phyloP scores from a whole-genome alignment of 1,140 invertebrate genomes.

The Rhizoglyphus robini region DNA sequence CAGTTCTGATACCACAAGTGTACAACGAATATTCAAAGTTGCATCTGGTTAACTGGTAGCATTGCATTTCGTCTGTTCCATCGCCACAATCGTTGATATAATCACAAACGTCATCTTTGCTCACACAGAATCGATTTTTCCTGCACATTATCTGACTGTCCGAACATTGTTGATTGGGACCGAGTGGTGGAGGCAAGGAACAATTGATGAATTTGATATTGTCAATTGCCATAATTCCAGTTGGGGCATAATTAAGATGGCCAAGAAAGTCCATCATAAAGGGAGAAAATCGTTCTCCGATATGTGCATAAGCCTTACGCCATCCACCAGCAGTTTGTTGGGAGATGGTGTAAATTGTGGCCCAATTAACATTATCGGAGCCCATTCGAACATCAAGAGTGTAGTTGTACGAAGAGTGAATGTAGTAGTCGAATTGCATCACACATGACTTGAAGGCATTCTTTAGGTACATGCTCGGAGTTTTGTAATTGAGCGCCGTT shows the following conservation, averaged over 20 bases:
- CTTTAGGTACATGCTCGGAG: conserved; percentile 13
- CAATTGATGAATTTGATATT: conserved; percentile 31
- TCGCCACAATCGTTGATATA: conserved; percentile 61
- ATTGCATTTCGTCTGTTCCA: background rate
- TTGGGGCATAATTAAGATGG: background rate
- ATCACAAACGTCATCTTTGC: conserved; percentile 45
- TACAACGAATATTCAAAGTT: background rate
- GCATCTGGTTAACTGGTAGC: background rate
- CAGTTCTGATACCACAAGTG: background rate
- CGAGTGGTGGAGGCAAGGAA: conserved; percentile 22
- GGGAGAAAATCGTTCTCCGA: conserved; percentile 18
- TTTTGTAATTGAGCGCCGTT: background rate
- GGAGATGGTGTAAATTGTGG: background rate
- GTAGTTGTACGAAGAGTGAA: background rate
- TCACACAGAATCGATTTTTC: conserved; percentile 22
- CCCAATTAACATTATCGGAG: conserved; percentile 7
- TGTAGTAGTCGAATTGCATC: conserved; percentile 22
- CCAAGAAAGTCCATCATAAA: conserved; percentile 19
- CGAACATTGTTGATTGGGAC: conserved; percentile 16
- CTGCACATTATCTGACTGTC: conserved; percentile 19
- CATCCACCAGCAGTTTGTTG: conserved; percentile 16
- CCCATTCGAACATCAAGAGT: conserved; percentile 6
- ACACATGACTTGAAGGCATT: conserved; percentile 19
- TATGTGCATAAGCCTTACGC: conserved; percentile 19
- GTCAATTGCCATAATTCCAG: conserved; percentile 34